Evolutionary conservation across 2,888 invertebrate species (phyloP), one percentile per base, ranked within the genome.

Genomic region (Caenorhabditis auriculariae): DNA sequence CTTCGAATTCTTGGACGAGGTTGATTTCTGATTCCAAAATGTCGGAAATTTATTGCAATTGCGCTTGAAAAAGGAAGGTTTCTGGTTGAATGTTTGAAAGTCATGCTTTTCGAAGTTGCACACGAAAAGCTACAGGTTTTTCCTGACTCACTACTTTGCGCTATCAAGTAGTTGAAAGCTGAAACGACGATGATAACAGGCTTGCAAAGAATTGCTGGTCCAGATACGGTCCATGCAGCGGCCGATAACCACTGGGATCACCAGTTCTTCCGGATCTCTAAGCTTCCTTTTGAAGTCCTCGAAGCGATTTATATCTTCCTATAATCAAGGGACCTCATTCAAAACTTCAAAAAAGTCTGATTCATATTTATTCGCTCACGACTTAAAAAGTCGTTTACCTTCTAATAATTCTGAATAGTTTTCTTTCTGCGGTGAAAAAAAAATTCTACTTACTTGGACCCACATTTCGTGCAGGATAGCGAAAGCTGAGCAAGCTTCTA

Each of bases 211-310:
- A 3, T 46, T 21, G 41, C 61, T 61, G 7, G 51, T 54, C 74
- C 74, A 74, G 24, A 72, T 64, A 17, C 71, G 52, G 26, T 68
- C 64, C 70, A 74, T 72, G 23, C 60, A 60, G 29, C 66, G 47
- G 4, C 66, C 66, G 21, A 69, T 64, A 6, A 60, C 60, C 3
- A 69, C 63, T n/a, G 69, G 64, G 12, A 69, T 61, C 9, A 62
- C 57, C 7, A 61, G 24, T 6, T 63, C 65, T 37, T 62, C 65
- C 5, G 57, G 57, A 41, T 66, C 66, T 7, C 43, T 44, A 7
- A 70, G 50, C 32, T 63, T 59, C 9, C 29, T 38, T 23, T 59
- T 60, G 49, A 65, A 72, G 28, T 64, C 65, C 32, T 58, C 46
- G 41, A 69, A 73, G 19, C 70, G 50, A 19, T 52, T 37, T 9